Evolutionary conservation across 1,140 invertebrate genomes (phyloP).

Genomic region (Cepaea nemoralis): DNA sequence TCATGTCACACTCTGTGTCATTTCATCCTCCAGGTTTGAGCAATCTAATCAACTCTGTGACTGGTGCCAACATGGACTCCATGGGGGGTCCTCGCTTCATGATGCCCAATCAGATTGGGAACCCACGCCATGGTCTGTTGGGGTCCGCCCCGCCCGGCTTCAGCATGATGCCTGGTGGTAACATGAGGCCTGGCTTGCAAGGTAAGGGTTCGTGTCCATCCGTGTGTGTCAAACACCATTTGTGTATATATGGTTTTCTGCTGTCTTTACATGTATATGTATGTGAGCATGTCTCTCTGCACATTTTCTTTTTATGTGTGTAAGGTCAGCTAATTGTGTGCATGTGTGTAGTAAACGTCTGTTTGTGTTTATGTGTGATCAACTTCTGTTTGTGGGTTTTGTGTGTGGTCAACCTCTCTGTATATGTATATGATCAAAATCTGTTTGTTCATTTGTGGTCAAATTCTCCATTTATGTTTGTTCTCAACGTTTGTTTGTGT

Average conservation of each 20-base stretch:
- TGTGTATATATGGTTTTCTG: too few relatives aligned
- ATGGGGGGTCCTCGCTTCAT: background rate
- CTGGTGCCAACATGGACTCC: conserved; percentile 15
- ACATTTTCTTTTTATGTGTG: too few relatives aligned
- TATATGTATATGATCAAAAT: too few relatives aligned
- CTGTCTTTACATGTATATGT: background rate
- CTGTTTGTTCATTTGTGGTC: too few relatives aligned
- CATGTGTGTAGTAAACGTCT: too few relatives aligned
- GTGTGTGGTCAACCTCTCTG: too few relatives aligned
- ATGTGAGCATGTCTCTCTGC: background rate
- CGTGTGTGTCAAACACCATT: too few relatives aligned
- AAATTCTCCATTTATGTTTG: too few relatives aligned
- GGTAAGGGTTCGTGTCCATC: background rate
- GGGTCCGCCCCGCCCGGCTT: conserved; percentile 60
- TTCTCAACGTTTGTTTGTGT: too few relatives aligned
- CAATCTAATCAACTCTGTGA: conserved; percentile 37
- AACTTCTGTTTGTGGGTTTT: too few relatives aligned
- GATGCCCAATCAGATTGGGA: conserved; percentile 40
- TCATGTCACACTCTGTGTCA: background rate
- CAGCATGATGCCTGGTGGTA: conserved; percentile 42
- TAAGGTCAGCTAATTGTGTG: too few relatives aligned
- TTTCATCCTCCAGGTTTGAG: conserved; percentile 25
- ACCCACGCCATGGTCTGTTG: conserved; percentile 49
- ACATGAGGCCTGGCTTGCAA: conserved; percentile 24
- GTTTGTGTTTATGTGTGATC: too few relatives aligned